Evolutionary conservation across 2,888 invertebrate species (phyloP), one percentile per base, ranked within the genome.

Genomic region (Euproctis similis): DNA sequence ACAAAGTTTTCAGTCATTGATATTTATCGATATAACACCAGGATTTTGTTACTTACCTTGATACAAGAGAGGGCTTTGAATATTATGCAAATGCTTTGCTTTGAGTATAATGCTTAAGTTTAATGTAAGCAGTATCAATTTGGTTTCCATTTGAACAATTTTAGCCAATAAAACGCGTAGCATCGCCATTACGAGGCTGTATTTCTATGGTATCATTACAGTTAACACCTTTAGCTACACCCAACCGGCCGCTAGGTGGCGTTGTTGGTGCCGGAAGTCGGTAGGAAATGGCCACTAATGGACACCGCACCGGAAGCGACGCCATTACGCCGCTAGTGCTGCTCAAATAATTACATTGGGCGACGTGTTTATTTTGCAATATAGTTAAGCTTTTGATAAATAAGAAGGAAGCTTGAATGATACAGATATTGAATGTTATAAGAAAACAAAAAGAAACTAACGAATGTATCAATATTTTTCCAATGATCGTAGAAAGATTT

Each of bases 231-330:
- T 43, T 34, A 40, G 32, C 36, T 29, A 30, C 40, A 43, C 39
- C 48, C 42, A 41, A 46, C 46, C 42, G 12, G 46, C 59, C 62
- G 46, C 58, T 37, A 36, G 43, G 59, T 36, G 57, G 66, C 69
- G 66, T 59, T 61, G 49, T 51, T 42, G 46, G 53, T 46, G n/a
- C 59, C 73, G 81, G 81, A 82, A 76, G 75, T 61, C 43, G 52
- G 40, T 63, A 68, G 82, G 81, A 84, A 82, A 82, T 84, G 69
- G 75, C 68, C 76, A 74, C 78, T 84, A 84, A 82, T 82, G 81
- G 81, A 71, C 53, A 65, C 65, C 65, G 55, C 68, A 50, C 71
- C 74, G 80, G 80, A 82, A 70, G 74, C 56, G 51, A 56, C 66
- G 65, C 80, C 80, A 81, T 81, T 78, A 81, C 68, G 58, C 47